These are phyloP conservation scores for Morbakka virulenta DNA, from an alignment of 30 jellyfish, hydroid and myxozoan genomes.

Conservation along the genomic window DNA sequence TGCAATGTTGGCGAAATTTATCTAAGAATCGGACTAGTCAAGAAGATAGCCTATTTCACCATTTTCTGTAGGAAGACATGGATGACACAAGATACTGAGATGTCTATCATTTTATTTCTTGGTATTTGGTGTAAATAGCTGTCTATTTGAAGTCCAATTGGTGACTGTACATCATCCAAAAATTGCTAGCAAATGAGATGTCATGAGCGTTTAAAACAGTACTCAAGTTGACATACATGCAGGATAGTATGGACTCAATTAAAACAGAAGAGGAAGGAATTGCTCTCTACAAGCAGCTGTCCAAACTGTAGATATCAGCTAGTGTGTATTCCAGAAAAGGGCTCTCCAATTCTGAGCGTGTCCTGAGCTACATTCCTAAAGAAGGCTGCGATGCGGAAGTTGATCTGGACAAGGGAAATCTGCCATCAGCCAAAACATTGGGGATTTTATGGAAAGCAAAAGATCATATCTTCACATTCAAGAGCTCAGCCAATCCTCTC, in stretches of 20 bases:
- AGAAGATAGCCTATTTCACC: not conserved
- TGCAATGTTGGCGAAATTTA: not conserved
- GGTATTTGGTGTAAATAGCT: constrained; percentile 49
- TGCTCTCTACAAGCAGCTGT: constrained; percentile 32
- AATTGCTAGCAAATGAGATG: not conserved
- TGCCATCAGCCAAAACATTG: constrained; percentile 36
- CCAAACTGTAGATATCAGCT: constrained; percentile 22
- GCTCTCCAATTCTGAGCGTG: constrained; percentile 55
- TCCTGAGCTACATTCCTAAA: constrained; percentile 34
- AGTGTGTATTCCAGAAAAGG: constrained; percentile 76
- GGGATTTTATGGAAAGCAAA: constrained; percentile 33
- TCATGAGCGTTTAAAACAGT: constrained; percentile 57
- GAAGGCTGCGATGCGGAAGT: constrained; percentile 48
- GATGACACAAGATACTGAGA: not conserved
- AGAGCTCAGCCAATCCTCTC: constrained; percentile 1
- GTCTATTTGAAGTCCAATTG: constrained; percentile 55
- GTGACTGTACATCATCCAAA: constrained; percentile 29
- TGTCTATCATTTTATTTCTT: constrained; percentile 13
- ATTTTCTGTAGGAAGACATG: not conserved
- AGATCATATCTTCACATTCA: constrained; percentile 3
- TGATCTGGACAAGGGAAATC: constrained; percentile 23
- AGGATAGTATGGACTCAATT: constrained; percentile 57
- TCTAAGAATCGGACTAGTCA: not conserved
- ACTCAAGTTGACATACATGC: constrained; percentile 62
- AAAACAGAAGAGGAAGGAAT: constrained; percentile 18